Conservation (phyloP, 2,888 invertebrate species). For the Spialia ferax region DNA sequence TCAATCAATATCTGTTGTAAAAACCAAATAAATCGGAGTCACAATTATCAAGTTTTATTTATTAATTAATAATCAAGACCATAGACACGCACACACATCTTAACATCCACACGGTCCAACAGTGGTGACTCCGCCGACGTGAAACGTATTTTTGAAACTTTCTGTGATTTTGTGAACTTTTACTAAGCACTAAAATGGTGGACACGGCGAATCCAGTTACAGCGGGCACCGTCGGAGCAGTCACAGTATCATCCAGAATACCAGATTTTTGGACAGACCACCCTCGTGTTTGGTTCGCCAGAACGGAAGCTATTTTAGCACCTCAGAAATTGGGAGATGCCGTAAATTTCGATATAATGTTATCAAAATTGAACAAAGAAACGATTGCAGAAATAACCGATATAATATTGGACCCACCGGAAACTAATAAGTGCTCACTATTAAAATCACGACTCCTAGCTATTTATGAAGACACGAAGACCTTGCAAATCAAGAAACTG, state of each 20-base stretch:
- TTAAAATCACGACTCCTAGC: not conserved
- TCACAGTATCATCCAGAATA: not conserved
- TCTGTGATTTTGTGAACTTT: not conserved
- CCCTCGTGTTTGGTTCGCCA: conserved; percentile 20
- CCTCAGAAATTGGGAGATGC: conserved; percentile 14
- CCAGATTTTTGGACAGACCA: not conserved
- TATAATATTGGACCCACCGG: conserved; percentile 17
- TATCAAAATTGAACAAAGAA: not conserved
- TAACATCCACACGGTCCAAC: not conserved
- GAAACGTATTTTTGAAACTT: not conserved
- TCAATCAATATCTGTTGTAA: too few species aligned
- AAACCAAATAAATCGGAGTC: too few species aligned
- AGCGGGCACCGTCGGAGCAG: conserved; percentile 5
- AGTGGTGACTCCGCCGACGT: not conserved
- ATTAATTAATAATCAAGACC: too few species aligned
- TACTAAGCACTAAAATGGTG: not conserved
- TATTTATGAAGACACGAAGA: not conserved
- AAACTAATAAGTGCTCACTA: not conserved
- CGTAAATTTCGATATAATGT: not conserved
- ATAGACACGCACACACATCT: too few species aligned
- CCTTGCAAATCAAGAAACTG: conserved; percentile 16
- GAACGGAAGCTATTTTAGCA: conserved; percentile 13
- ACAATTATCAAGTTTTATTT: too few species aligned
- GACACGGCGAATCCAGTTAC: not conserved
- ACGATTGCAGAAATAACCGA: conserved; percentile 12